Base-by-base conservation (phyloP, 2,113 vertebrate species). In the Callaeas wilsoni region DNA sequence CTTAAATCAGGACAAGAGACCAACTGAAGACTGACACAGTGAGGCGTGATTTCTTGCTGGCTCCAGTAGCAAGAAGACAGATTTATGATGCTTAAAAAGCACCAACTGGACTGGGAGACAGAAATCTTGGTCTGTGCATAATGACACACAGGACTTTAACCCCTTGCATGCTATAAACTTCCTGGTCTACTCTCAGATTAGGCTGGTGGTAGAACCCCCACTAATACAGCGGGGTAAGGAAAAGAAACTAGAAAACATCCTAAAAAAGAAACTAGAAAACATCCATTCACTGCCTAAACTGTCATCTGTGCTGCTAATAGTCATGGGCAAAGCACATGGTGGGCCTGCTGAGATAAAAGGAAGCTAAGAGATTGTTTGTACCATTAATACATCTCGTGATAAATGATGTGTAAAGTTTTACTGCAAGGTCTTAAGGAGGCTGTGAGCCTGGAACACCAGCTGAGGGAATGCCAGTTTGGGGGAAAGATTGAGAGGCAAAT, bases 341-440 rank as follows among this genome's bases (percentile, higher is more conserved):
- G 85, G 92, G 96, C 96, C 90, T 86, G 95, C 95, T 92, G 95
- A 93, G 95, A 94, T 93, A 93, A 96, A 95, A 95, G 79, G 92
- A 94, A 94, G 88, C 85, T 65, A 76, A 95, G 94, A 90, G 90
- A 92, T 94, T 96, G 92, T 94, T 96, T 97, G 95, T 94, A 88
- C 92, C 71, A 9, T 84, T 95, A 93, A 95, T 93, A 94, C 59
- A 93, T 93, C 94, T 94, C 46, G 37, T 90, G 96, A 96, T 83
- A 96, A 96, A 95, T 92, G 95, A 80, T 90, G 85, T 77, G 92
- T 96, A 82, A 93, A 95, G 83, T 80, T 94, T 90, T 80, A 93
- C 71, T 69, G 82, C 92, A 32, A 90, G 55, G 67, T 73, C 88
- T 88, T 53, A 64, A 73, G 79, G 42, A 95, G 82, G 63, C 88